Conservation (phyloP, 2,113 vertebrate genomes). For the Cercocebus atys region DNA sequence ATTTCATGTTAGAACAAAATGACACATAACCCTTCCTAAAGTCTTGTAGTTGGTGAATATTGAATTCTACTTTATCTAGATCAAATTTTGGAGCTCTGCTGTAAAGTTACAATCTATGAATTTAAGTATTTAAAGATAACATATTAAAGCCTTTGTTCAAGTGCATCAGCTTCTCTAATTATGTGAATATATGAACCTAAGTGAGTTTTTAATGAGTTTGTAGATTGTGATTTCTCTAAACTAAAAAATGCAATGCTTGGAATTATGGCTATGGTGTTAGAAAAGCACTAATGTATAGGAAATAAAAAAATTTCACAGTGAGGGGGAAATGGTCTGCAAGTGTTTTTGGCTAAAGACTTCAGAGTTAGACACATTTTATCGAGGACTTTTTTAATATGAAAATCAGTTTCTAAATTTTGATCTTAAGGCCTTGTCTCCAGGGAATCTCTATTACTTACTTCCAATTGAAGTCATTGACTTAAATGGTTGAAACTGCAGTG, state of each 20-base stretch:
- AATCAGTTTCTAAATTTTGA: not conserved
- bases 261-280: not conserved
- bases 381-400: not conserved
- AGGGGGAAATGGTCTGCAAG: not conserved
- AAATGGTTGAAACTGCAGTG: not conserved
- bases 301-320: constrained; percentile 17
- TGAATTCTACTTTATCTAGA: constrained; percentile 12
- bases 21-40: not conserved
- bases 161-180: not conserved
- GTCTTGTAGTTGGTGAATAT: not conserved
- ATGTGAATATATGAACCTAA: not conserved
- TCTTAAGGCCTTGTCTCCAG: not conserved
- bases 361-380: not conserved
- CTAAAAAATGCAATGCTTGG: not conserved
- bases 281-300: not conserved
- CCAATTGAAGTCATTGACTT: not conserved
- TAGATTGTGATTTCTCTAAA: not conserved
- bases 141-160: not conserved
- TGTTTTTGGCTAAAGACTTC: constrained; percentile 1
- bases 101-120: not conserved
- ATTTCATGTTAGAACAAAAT: not conserved
- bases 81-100: not conserved
- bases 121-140: not conserved
- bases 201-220: constrained; percentile 33
- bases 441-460: not conserved